Conservation (phyloP, 2,888 invertebrate species). For the Lasioglossum figueresi region DNA sequence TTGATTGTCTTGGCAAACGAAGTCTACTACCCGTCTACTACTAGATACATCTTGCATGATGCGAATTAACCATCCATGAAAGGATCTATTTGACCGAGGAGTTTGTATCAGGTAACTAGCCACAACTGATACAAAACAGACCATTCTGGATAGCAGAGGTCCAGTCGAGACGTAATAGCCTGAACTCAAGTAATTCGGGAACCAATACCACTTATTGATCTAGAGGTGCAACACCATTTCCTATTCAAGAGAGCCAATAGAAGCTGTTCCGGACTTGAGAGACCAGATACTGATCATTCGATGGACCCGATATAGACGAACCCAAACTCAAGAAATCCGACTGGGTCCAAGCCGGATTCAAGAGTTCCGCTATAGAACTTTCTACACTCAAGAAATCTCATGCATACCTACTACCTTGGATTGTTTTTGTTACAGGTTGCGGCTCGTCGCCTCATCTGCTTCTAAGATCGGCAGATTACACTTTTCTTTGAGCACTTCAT, state of each 20-base stretch:
- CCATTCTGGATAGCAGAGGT: neutral
- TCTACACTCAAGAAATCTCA: neutral
- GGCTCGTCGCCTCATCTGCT: neutral
- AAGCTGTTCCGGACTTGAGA: neutral
- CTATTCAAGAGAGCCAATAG: slow-evolving; percentile 1
- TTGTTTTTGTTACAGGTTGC: neutral
- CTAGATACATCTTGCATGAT: neutral
- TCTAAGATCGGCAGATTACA: neutral
- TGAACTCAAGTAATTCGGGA: neutral
- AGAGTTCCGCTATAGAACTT: neutral
- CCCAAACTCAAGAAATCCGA: neutral
- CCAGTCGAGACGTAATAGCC: neutral
- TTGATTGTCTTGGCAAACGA: neutral
- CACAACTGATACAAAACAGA: neutral
- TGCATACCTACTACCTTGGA: neutral
- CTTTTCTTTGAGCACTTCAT: neutral
- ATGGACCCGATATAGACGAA: neutral
- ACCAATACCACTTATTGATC: neutral
- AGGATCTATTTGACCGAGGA: neutral
- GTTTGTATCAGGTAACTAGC: neutral
- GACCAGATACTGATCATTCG: neutral
- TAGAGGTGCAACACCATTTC: neutral
- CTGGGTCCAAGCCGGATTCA: neutral
- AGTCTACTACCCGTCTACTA: too few species aligned
- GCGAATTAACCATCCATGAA: neutral